Evolutionary conservation across 23 tunicate genomes (phyloP).

Genomic region (Pegea sp.): DNA sequence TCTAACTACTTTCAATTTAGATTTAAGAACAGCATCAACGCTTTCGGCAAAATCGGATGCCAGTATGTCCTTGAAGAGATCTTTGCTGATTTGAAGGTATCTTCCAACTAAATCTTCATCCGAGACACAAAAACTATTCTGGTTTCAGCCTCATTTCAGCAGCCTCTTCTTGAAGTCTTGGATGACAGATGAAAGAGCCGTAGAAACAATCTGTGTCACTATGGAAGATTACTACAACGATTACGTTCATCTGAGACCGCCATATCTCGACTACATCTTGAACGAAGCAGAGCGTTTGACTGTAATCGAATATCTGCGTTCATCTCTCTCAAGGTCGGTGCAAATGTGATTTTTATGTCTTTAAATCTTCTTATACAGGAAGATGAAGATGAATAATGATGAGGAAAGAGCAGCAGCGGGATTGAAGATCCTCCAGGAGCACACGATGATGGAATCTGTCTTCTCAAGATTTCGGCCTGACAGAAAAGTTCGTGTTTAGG

Average conservation of each 20-base stretch:
- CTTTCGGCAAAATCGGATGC: constrained; percentile 53
- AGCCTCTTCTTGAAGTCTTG: constrained; percentile 27
- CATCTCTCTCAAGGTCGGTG: constrained; percentile 41
- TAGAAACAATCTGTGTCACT: constrained; percentile 82
- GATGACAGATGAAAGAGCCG: constrained; percentile 28
- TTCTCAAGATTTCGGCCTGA: constrained; percentile 5
- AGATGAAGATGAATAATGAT: constrained; percentile 25
- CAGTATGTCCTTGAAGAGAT: constrained; percentile 77
- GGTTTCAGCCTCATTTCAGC: constrained; percentile 33
- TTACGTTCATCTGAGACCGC: constrained; percentile 56
- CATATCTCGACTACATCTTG: constrained; percentile 62
- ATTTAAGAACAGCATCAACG: no score
- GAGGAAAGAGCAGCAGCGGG: constrained; percentile 55
- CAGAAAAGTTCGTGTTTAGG: no score
- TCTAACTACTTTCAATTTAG: no score
- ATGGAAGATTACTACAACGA: constrained; percentile 82
- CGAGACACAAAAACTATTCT: neutral
- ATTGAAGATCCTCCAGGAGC: constrained; percentile 57
- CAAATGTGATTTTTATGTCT: neutral
- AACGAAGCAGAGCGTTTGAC: constrained; percentile 64
- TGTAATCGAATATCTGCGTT: constrained; percentile 49
- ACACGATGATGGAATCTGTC: constrained; percentile 24
- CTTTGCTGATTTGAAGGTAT: constrained; percentile 67
- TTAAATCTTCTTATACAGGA: constrained; percentile 16
- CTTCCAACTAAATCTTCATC: no score